These are phyloP conservation scores for Suillia variegata DNA, from an alignment of 2,888 invertebrate species.

Conservation along the genomic window DNA sequence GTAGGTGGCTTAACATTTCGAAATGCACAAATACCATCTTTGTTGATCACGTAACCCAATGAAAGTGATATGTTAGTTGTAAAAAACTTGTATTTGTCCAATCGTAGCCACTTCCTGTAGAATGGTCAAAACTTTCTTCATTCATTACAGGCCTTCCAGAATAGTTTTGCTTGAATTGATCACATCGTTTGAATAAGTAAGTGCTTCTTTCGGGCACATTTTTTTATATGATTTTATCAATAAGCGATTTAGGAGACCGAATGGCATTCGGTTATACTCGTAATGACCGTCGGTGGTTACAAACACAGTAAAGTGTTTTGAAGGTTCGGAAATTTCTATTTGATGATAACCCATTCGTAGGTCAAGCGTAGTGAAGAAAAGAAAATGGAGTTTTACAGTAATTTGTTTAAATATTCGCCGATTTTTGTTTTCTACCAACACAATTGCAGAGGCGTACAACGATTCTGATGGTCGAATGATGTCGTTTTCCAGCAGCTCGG, in stretches of 20 bases:
- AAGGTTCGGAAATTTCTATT: constrained; percentile 24
- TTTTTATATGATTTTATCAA: not conserved
- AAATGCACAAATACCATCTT: constrained; percentile 22
- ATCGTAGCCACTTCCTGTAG: constrained; percentile 22
- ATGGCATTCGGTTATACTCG: constrained; percentile 32
- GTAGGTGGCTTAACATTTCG: constrained; percentile 9
- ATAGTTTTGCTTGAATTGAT: constrained; percentile 25
- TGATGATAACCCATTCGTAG: constrained; percentile 29
- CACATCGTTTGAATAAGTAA: constrained; percentile 28
- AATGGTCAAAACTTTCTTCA: constrained; percentile 23
- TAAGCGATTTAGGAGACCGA: constrained; percentile 23
- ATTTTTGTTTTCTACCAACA: constrained; percentile 29
- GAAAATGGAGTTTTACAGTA: constrained; percentile 30
- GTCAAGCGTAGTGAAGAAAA: constrained; percentile 18
- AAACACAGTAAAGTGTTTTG: constrained; percentile 31
- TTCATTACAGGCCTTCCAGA: constrained; percentile 17
- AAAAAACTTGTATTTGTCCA: constrained; percentile 29
- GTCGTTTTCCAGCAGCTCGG: constrained; percentile 17
- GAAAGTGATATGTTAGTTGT: constrained; percentile 22
- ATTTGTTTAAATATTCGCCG: no score
- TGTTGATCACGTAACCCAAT: constrained; percentile 25
- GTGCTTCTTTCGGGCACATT: constrained; percentile 16
- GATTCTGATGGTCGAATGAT: constrained; percentile 26
- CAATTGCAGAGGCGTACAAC: constrained; percentile 28
- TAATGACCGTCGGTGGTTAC: constrained; percentile 28